These are phyloP conservation scores for Dipodomys spectabilis DNA, from an alignment of 2,113 vertebrate species.

Conservation along the genomic window DNA sequence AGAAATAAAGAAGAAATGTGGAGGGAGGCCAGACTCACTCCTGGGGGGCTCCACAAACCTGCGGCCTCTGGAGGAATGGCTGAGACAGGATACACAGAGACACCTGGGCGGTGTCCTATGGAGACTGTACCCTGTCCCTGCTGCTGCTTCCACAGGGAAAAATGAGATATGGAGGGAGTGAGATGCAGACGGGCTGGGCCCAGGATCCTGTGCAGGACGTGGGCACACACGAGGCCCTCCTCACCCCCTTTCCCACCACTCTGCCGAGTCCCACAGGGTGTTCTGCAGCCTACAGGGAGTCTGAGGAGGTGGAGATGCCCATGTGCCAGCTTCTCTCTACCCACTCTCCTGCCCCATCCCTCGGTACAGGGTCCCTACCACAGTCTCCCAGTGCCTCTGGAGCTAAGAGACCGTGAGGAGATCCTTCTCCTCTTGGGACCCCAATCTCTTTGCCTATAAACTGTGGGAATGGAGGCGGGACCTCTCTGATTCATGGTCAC, in stretches of 20 bases:
- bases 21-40: constrained; percentile 68
- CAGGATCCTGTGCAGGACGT: neutral
- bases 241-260: accelerated
- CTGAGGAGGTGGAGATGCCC: neutral
- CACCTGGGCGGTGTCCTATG: neutral
- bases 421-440: neutral
- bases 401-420: neutral
- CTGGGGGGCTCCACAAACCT: constrained; percentile 52
- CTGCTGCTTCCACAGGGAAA: neutral
- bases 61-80: constrained; percentile 37
- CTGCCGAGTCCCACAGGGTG: neutral
- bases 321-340: neutral
- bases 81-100: neutral
- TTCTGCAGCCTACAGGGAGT: too few species aligned
- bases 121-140: neutral
- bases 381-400: neutral
- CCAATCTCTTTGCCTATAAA: neutral
- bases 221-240: accelerated
- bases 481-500: neutral
- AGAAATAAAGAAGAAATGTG: constrained; percentile 46
- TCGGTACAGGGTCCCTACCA: accelerated
- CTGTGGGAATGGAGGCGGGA: neutral
- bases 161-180: neutral
- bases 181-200: neutral
- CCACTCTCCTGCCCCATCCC: neutral